phyloP scores from a whole-genome alignment of 2,888 invertebrate genomes.

The Nematopogon swammerdamellus region DNA sequence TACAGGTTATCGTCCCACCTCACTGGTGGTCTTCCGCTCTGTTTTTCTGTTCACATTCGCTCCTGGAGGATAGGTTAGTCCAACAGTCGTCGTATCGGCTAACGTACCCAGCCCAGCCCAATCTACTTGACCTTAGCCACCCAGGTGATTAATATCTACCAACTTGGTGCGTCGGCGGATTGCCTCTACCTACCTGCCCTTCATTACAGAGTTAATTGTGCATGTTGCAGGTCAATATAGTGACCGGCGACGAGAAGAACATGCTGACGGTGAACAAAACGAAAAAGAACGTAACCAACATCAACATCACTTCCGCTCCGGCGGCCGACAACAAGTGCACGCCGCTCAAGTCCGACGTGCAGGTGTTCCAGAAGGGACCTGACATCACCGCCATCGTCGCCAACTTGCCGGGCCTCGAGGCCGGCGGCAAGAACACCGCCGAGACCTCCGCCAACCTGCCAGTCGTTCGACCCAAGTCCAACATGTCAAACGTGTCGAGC shows the following conservation, averaged over 20 bases:
- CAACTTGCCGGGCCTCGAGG: constrained; percentile 57
- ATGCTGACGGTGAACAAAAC: constrained; percentile 53
- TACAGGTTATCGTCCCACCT: too few species aligned
- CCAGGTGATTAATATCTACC: too few species aligned
- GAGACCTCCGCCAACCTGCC: constrained; percentile 30
- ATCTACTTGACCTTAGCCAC: too few species aligned
- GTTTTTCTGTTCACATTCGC: too few species aligned
- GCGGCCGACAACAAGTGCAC: constrained; percentile 20
- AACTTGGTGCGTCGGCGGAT: too few species aligned
- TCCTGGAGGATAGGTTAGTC: too few species aligned
- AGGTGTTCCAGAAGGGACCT: constrained; percentile 76
- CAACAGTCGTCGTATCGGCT: too few species aligned
- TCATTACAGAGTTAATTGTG: too few species aligned
- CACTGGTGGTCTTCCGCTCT: too few species aligned
- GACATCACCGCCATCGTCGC: constrained; percentile 74
- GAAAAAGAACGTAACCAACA: constrained; percentile 66
- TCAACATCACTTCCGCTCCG: constrained; percentile 63
- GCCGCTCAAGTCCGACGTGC: constrained; percentile 51
- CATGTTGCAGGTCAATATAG: constrained; percentile 34
- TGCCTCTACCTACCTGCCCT: too few species aligned
- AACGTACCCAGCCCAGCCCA: too few species aligned
- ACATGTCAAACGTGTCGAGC: constrained; percentile 55
- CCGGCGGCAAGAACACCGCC: constrained; percentile 13
- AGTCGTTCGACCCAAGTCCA: constrained; percentile 49
- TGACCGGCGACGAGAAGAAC: constrained; percentile 39